phyloP scores from a whole-genome alignment of 2,888 invertebrate species.

The Cordilura impudica region DNA sequence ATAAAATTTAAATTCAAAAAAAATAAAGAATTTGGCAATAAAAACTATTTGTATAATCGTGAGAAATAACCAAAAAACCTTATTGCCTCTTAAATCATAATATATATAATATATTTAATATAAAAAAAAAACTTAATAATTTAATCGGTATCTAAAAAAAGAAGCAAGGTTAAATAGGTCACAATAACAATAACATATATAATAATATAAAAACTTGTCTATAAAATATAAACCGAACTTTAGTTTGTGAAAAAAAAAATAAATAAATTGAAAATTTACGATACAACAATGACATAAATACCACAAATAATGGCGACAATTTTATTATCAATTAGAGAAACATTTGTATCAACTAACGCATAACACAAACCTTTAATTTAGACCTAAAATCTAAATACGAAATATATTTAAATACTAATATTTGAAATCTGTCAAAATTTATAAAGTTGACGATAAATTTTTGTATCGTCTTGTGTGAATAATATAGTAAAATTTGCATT shows the following conservation, averaged over 20 bases:
- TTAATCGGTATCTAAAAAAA: slow-evolving; percentile 21
- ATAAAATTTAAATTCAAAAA: too few relatives aligned
- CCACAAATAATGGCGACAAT: slow-evolving; percentile 27
- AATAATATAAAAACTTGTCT: not conserved
- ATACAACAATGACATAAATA: not conserved
- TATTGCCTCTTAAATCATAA: not conserved
- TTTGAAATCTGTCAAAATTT: slow-evolving; percentile 37
- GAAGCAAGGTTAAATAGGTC: slow-evolving; percentile 25
- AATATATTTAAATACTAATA: not conserved
- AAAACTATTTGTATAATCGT: too few relatives aligned
- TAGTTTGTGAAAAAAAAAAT: not conserved
- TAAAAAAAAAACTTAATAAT: slow-evolving; percentile 7
- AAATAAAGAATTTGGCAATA: too few relatives aligned
- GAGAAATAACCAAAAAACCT: too few relatives aligned
- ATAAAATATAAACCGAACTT: not conserved
- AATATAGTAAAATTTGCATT: slow-evolving; percentile 29
- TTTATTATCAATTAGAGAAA: slow-evolving; percentile 25
- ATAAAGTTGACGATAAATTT: slow-evolving; percentile 31
- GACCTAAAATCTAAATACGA: not conserved
- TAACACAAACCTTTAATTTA: slow-evolving; percentile 19
- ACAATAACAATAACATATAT: not conserved
- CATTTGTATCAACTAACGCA: slow-evolving; percentile 9
- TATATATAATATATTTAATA: not conserved
- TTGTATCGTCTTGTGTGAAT: not conserved
- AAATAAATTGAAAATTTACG: not conserved